Evolutionary conservation across 2,888 invertebrate species (phyloP).

Genomic region (Polyploca ridens): DNA sequence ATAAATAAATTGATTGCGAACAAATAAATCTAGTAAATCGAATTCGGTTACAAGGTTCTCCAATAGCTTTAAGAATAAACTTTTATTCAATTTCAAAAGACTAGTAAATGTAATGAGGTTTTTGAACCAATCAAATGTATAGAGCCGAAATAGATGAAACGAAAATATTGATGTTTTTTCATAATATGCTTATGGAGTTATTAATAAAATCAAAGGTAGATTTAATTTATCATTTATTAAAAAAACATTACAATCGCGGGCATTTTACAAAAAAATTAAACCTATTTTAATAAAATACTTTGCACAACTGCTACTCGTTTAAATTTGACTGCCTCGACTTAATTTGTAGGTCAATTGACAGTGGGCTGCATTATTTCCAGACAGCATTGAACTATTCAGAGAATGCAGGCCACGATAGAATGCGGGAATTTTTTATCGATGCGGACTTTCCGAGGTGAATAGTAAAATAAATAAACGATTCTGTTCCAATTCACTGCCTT

Average conservation of each 20-base stretch:
- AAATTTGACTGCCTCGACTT: not conserved
- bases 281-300: not conserved
- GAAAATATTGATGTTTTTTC: no score
- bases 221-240: no score
- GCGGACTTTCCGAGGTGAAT: slow-evolving; percentile 3
- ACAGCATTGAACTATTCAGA: slow-evolving; percentile 2
- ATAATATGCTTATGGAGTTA: no score
- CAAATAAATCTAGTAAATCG: no score
- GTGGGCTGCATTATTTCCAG: not conserved
- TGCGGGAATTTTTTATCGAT: slow-evolving; percentile 11
- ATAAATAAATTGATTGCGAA: no score
- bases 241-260: no score
- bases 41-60: no score
- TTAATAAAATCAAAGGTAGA: no score
- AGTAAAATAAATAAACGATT: slow-evolving; percentile 13
- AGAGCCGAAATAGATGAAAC: not conserved
- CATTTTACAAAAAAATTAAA: not conserved
- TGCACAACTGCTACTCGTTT: not conserved
- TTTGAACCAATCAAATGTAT: not conserved
- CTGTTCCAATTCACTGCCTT: not conserved
- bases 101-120: no score
- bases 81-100: no score
- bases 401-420: slow-evolving; percentile 10
- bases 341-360: slow-evolving; percentile 1
- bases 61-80: no score